Evolutionary conservation across 2,797 vertebrate species (phyloP).

Genomic region (Fringilla coelebs): DNA sequence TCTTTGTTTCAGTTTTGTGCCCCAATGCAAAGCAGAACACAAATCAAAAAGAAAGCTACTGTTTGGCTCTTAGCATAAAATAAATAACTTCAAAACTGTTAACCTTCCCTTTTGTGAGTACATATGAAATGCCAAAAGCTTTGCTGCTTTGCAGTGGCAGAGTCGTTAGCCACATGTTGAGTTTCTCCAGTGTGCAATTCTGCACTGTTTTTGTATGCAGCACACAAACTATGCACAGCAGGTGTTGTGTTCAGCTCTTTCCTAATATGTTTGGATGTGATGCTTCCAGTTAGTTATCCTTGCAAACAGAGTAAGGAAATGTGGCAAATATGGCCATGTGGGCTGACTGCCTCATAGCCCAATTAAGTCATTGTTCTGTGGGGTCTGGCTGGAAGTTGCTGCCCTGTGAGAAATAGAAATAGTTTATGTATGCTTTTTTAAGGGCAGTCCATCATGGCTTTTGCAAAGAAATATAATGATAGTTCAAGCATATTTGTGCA

Average conservation of each 20-base stretch:
- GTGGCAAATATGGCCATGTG: neutral
- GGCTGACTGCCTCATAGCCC: neutral
- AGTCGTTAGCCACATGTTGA: neutral
- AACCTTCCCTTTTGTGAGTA: neutral
- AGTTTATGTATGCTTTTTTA: neutral
- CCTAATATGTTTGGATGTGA: neutral
- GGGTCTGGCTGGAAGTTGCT: neutral
- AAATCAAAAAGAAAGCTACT: neutral
- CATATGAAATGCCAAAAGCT: neutral
- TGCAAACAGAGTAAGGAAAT: slow-evolving; percentile 1
- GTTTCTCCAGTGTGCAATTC: neutral
- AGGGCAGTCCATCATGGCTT: neutral
- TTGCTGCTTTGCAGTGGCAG: neutral
- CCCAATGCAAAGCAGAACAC: neutral
- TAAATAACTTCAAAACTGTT: neutral
- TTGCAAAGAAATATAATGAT: neutral
- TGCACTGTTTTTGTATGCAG: neutral
- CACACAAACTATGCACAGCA: neutral
- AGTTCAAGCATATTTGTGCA: neutral
- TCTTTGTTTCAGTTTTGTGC: neutral
- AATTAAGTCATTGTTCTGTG: neutral
- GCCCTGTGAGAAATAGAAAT: neutral
- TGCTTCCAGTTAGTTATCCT: slow-evolving; percentile 41
- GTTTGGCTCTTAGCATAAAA: neutral
- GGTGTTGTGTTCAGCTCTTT: neutral